Base-by-base conservation (phyloP, 2,113 vertebrate species). In the Caranx melampygus region DNA sequence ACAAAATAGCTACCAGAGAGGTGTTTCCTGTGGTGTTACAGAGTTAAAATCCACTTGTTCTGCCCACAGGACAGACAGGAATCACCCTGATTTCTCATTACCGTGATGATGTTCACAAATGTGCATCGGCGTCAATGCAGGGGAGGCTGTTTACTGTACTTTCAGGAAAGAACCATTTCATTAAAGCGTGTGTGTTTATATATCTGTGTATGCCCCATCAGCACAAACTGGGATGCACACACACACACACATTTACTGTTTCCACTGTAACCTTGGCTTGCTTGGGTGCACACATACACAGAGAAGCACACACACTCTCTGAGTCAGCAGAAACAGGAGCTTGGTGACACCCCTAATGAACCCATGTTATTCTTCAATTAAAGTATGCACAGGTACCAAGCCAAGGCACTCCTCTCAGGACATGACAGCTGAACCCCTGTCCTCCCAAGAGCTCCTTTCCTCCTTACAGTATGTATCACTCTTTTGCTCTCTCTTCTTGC, bases 311-410 rank as follows among this genome's bases (percentile, higher is more conserved):
- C 47, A 70, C 69, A 83, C 63, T 20, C 61, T 49, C 87, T 75
- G 83, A 93, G 89, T 94, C 91, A 94, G 94, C 93, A 94, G 90
- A 91, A 94, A 93, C 44, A 74, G 79, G 79, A 93, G 81, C 87
- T 64, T 4, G 14, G 80, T 87, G 84, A 92, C 89, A 88, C 88
- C 31, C 10, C 76, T 92, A 86, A 91, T 93, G 90, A 92, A 91
- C 87, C 85, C 76, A 55, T 95, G 93, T 94, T 95, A 86, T 94
- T 95, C 88, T 95, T 95, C 93, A 94, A 95, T 94, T 94, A 94
- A 91, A 85, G 70, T 57, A 67, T 67, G 79, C 86, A 86, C 51
- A 75, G 72, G 42, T 83, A 75, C 58, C 33, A 54, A 80, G 87
- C 86, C 82, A 68, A 83, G 75, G 65, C 73, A 80, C 90, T 93